Evolutionary conservation across 2,888 invertebrate species (phyloP), one percentile per base, ranked within the genome.

Genomic region (Tachystola acroxantha): DNA sequence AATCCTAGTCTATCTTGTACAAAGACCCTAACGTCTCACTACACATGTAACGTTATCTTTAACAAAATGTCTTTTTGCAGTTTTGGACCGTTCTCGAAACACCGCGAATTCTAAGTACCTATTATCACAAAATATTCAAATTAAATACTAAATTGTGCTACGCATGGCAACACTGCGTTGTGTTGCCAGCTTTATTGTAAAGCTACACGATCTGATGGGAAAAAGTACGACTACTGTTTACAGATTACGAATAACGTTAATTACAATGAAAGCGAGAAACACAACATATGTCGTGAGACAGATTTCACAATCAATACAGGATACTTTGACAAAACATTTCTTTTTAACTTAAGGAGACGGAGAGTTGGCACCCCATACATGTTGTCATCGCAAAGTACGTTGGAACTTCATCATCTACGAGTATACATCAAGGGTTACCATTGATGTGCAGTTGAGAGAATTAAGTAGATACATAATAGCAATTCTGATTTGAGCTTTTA

Each of bases 201-300:
- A 46, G 36, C 40, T 59, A 64, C 54, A 66, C 64, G 64, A 78
- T 84, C 85, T 86, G 85, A 86, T 86, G 85, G 85, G 85, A 84
- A 80, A 68, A 51, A 63, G 66, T 73, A 77, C 64, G 50, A 69
- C 71, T 65, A 75, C 66, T 69, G 67, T 63, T 58, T 58, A 70
- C 45, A 59, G 61, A 67, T 70, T 69, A 64, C 65, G 55, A 51
- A 47, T 27, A 27, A 2, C 2, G 7, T 40, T 47, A 40, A 46
- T 48, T 52, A 50, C 46, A 49, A 30, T 46, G 45, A 51, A 49
- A 57, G 44, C 37, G 50, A 40, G 47, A 59, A 76, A 79, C 69
- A 81, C 75, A 80, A 86, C 85, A 86, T 77, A 86, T 86, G 85
- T 78, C 81, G 85, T 86, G 85, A 86, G 85, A 85, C 85, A 37